Evolutionary conservation across 2,888 invertebrate genomes (phyloP).

Genomic region (Ametastegia equiseti): DNA sequence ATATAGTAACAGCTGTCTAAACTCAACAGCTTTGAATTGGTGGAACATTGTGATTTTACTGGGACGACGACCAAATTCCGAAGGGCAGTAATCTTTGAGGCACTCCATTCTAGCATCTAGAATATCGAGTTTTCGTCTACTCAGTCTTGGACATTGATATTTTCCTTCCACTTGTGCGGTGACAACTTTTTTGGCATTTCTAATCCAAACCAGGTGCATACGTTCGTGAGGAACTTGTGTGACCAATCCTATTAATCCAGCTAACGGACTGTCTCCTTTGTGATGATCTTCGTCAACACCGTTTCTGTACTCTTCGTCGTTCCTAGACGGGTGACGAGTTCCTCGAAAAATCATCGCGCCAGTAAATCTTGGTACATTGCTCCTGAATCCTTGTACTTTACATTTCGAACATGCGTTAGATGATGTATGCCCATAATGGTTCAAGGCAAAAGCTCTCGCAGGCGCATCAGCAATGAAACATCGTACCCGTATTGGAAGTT

Average conservation of each 20-base stretch:
- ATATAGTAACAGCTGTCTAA: not conserved
- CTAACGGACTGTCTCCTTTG: conserved; percentile 39
- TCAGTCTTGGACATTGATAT: not conserved
- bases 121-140: conserved; percentile 7
- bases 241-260: not conserved
- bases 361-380: not conserved
- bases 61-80: not conserved
- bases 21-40: not conserved
- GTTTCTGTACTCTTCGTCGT: conserved; percentile 19
- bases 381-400: conserved; percentile 30
- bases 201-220: not conserved
- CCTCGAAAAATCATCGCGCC: conserved; percentile 44
- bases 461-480: conserved; percentile 52
- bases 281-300: conserved; percentile 48
- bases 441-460: conserved; percentile 50
- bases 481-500: conserved; percentile 27
- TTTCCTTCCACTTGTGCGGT: not conserved
- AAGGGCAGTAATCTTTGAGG: not conserved
- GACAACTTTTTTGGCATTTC: not conserved
- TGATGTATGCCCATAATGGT: conserved; percentile 33
- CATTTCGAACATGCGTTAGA: conserved; percentile 49
- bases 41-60: conserved; percentile 9
- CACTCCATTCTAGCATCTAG: conserved; percentile 26
- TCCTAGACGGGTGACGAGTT: conserved; percentile 7
- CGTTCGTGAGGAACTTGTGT: conserved; percentile 5